Evolutionary conservation across 2,888 invertebrate genomes (phyloP).

Genomic region (Acheta domesticus): DNA sequence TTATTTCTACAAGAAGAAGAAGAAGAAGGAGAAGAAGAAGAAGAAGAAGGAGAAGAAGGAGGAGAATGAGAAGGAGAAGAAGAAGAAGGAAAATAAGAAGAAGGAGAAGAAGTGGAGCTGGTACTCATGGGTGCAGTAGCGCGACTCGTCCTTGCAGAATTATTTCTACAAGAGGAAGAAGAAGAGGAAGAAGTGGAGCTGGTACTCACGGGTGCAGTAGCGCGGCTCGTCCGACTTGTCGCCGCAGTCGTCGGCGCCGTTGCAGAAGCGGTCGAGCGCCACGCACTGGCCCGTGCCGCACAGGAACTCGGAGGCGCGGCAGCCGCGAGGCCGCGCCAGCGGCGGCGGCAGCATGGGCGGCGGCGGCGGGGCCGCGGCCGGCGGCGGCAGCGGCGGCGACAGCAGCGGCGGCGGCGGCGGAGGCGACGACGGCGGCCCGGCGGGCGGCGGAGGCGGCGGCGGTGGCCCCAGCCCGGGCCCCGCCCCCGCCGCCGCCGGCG

Average conservation of each 20-base stretch:
- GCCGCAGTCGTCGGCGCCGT: conserved; percentile 72
- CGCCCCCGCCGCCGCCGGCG: neutral
- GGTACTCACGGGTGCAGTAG: conserved; percentile 71
- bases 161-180: no score
- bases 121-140: conserved; percentile 72
- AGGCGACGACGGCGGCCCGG: neutral
- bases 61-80: no score
- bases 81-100: no score
- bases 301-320: conserved; percentile 59
- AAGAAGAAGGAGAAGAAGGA: no score
- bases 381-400: conserved; percentile 28
- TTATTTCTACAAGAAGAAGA: no score
- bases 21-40: no score
- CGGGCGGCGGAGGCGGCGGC: neutral
- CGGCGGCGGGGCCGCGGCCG: conserved; percentile 26
- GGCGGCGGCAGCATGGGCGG: conserved; percentile 25
- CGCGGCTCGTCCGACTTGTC: conserved; percentile 74
- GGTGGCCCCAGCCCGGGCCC: neutral
- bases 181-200: no score
- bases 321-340: conserved; percentile 40
- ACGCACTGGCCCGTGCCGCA: conserved; percentile 64
- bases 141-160: conserved; percentile 76
- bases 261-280: conserved; percentile 70
- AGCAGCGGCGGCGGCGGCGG: conserved; percentile 27
- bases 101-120: no score